Evolutionary conservation across 1,140 invertebrate species (phyloP).

Genomic region (Trissolcus basalis): DNA sequence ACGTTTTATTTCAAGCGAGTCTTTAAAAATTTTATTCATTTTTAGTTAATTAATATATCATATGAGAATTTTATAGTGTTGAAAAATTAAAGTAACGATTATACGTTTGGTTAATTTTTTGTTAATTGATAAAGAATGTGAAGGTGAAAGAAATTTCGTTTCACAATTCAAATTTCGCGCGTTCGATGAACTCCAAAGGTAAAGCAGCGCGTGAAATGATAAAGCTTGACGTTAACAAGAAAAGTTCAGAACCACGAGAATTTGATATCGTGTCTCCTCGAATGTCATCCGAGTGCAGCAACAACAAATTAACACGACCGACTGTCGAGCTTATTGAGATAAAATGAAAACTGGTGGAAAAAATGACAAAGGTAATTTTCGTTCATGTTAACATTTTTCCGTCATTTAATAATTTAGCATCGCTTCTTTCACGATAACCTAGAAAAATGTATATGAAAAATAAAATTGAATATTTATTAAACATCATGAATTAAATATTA

Average conservation of each 20-base stretch:
- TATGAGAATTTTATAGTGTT: too few species aligned
- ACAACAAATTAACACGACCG: not conserved
- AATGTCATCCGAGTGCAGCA: slow-evolving; percentile 20
- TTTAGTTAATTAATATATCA: too few species aligned
- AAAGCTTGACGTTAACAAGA: too few species aligned
- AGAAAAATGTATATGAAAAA: not conserved
- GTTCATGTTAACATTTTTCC: not conserved
- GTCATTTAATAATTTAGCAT: not conserved
- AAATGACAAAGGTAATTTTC: slow-evolving; percentile 35
- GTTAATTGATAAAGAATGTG: too few species aligned
- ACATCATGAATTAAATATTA: not conserved
- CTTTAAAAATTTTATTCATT: too few species aligned
- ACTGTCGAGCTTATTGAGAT: slow-evolving; percentile 14
- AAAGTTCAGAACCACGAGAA: too few species aligned
- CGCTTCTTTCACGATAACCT: slow-evolving; percentile 8
- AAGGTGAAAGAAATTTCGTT: too few species aligned
- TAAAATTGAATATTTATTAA: not conserved
- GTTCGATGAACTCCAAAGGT: not conserved
- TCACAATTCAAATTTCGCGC: not conserved
- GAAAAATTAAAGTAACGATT: too few species aligned
- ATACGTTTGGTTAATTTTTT: too few species aligned
- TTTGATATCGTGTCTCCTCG: slow-evolving; percentile 3
- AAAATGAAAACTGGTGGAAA: slow-evolving; percentile 25
- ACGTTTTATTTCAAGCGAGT: too few species aligned
- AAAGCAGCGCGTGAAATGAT: not conserved